Conservation (phyloP, 2,888 invertebrate genomes). For the Corbicula japonica region DNA sequence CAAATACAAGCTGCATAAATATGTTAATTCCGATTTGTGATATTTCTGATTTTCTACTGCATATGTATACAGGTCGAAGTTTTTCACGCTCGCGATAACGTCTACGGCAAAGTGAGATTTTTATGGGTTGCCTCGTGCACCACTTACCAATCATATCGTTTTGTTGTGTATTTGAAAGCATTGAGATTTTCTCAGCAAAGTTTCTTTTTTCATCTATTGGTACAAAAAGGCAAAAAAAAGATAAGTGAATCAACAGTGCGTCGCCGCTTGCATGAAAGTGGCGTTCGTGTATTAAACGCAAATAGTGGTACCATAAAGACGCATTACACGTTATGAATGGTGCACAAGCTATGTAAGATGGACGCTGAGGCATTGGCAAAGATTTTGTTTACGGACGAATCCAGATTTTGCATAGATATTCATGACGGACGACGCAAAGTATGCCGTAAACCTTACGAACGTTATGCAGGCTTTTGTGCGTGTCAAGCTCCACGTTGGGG, state of each 20-base stretch:
- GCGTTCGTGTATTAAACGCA: neutral
- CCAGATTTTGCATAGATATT: conserved; percentile 19
- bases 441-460: conserved; percentile 17
- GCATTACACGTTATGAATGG: conserved; percentile 24
- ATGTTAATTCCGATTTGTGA: no score
- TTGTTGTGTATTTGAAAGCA: no score
- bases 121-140: no score
- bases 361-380: conserved; percentile 24
- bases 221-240: no score
- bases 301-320: conserved; percentile 22
- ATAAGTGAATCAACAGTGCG: conserved; percentile 35
- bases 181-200: no score
- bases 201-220: no score
- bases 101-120: no score
- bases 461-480: conserved; percentile 3
- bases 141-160: no score
- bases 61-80: no score
- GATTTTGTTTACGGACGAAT: conserved; percentile 37
- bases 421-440: conserved; percentile 12
- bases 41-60: no score
- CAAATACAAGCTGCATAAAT: no score
- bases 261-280: conserved; percentile 9
- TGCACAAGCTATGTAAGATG: conserved; percentile 20
- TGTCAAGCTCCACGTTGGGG: conserved; percentile 3
- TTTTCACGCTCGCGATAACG: no score